These are phyloP conservation scores for Eristalis intricaria DNA, from an alignment of 2,888 invertebrate genomes.

Conservation along the genomic window DNA sequence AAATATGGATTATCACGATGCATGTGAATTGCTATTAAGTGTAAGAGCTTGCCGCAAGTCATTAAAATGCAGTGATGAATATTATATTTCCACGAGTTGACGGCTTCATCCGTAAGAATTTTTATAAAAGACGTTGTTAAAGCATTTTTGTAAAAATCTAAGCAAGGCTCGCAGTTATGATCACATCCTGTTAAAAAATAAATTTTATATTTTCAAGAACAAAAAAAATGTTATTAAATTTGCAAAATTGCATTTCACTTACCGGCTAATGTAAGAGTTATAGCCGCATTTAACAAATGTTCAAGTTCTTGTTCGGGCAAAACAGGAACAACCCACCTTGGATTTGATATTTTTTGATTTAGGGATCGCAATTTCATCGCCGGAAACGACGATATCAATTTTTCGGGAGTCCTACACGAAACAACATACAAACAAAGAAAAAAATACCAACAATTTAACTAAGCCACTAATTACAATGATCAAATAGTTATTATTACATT, in stretches of 20 bases:
- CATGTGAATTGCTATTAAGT: slow-evolving; percentile 95
- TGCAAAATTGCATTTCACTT: slow-evolving; percentile 68
- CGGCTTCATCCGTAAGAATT: slow-evolving; percentile 98
- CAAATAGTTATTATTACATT: slow-evolving; percentile 27
- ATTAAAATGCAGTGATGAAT: slow-evolving; percentile 97
- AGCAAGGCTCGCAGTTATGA: slow-evolving; percentile 93
- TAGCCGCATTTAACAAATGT: slow-evolving; percentile 93
- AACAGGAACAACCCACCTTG: slow-evolving; percentile 98
- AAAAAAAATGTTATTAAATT: background rate
- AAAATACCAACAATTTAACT: slow-evolving; percentile 40
- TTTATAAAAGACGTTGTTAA: slow-evolving; percentile 97
- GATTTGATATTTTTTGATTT: slow-evolving; percentile 97
- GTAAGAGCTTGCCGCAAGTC: slow-evolving; percentile 95
- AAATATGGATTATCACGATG: slow-evolving; percentile 95
- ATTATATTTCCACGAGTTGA: slow-evolving; percentile 98
- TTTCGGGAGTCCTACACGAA: slow-evolving; percentile 78
- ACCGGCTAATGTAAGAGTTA: slow-evolving; percentile 93
- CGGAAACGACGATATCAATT: slow-evolving; percentile 86
- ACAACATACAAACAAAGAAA: slow-evolving; percentile 31
- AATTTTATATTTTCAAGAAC: background rate
- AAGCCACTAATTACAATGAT: background rate
- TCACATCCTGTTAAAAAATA: slow-evolving; percentile 86
- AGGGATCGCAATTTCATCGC: slow-evolving; percentile 91
- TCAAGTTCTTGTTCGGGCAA: slow-evolving; percentile 98
- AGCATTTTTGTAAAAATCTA: slow-evolving; percentile 96